Conservation (phyloP, 2,888 invertebrate genomes). For the Autographa gamma region DNA sequence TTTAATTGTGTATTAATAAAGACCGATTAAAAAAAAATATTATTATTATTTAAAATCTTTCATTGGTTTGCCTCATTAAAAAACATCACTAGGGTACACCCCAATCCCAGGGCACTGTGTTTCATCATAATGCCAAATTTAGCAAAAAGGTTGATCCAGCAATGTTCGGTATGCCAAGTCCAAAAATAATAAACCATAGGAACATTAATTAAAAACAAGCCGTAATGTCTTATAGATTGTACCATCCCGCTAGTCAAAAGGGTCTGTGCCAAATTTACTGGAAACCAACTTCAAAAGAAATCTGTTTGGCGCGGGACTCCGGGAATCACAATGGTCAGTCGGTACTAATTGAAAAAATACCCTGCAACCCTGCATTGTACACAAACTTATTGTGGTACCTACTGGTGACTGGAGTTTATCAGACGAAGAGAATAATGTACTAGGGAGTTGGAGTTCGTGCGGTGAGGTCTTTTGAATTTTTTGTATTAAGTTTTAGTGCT, state of each 20-base stretch:
- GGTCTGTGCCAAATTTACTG: slow-evolving; percentile 70
- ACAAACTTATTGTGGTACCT: slow-evolving; percentile 26
- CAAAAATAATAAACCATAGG: too few species aligned
- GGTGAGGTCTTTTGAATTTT: neutral
- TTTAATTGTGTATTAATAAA: too few species aligned
- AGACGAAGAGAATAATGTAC: slow-evolving; percentile 18
- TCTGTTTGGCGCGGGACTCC: slow-evolving; percentile 61
- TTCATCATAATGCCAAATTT: too few species aligned
- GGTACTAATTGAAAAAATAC: slow-evolving; percentile 48
- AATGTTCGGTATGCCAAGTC: neutral
- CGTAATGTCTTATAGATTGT: slow-evolving; percentile 24
- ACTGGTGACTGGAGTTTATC: slow-evolving; percentile 7
- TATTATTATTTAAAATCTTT: too few species aligned
- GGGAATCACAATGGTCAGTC: slow-evolving; percentile 57
- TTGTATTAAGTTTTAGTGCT: too few species aligned
- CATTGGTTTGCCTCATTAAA: too few species aligned
- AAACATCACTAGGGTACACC: too few species aligned
- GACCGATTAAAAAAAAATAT: too few species aligned
- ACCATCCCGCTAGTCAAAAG: slow-evolving; percentile 32
- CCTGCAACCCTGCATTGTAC: slow-evolving; percentile 30
- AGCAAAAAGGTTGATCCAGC: too few species aligned
- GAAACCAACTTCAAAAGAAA: slow-evolving; percentile 72
- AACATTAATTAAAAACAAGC: neutral
- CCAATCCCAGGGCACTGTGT: too few species aligned
- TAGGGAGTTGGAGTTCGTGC: slow-evolving; percentile 9